Evolutionary conservation across 2,888 invertebrate genomes (phyloP).

Genomic region (Heterodera filipjevi): DNA sequence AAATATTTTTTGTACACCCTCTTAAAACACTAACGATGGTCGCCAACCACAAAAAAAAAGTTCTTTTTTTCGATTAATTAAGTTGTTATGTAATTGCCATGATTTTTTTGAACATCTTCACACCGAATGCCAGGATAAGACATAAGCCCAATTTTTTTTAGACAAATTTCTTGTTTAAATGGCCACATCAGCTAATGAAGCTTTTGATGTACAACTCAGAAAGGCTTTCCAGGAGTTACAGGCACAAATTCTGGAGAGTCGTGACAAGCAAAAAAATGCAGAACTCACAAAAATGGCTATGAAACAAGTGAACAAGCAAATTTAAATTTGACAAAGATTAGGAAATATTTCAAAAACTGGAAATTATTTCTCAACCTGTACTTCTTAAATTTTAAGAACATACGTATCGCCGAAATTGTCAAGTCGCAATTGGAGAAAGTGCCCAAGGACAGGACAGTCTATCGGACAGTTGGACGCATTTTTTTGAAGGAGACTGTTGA

Average conservation of each 20-base stretch:
- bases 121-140: too few relatives aligned
- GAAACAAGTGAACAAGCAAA: constrained; percentile 35
- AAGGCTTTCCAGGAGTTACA: constrained; percentile 44
- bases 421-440: constrained; percentile 37
- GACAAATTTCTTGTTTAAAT: too few relatives aligned
- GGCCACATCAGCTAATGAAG: background rate
- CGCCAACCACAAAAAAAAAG: too few relatives aligned
- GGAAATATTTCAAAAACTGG: too few relatives aligned
- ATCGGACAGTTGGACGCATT: constrained; percentile 40
- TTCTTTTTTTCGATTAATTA: too few relatives aligned
- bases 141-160: too few relatives aligned
- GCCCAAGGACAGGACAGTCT: constrained; percentile 37
- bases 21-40: too few relatives aligned
- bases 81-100: too few relatives aligned
- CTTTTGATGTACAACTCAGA: constrained; percentile 16
- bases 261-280: constrained; percentile 41
- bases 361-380: too few relatives aligned
- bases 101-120: too few relatives aligned
- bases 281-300: constrained; percentile 38
- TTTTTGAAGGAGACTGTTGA: constrained; percentile 33
- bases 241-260: constrained; percentile 32
- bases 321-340: background rate
- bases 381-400: constrained; percentile 40
- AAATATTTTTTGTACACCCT: too few relatives aligned
- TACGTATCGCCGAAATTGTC: constrained; percentile 36